phyloP scores from a whole-genome alignment of 1,140 invertebrate species.

The Drosophila simulans region DNA sequence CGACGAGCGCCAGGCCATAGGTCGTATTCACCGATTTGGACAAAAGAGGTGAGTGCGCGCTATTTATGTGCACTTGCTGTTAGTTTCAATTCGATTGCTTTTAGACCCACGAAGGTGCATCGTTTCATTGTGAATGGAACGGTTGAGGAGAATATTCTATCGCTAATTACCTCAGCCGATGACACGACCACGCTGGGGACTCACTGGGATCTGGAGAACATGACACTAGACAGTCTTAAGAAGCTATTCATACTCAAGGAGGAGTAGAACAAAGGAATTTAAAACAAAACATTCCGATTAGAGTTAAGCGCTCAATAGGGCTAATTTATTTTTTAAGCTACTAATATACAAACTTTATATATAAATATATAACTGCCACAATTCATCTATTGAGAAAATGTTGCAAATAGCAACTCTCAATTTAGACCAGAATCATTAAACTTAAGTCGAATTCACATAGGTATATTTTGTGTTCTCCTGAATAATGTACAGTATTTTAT shows the following conservation, averaged over 20 bases:
- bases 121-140: constrained; percentile 89
- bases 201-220: constrained; percentile 76
- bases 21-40: constrained; percentile 91
- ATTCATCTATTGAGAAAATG: no score
- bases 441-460: neutral
- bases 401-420: neutral
- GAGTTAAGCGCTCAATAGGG: neutral
- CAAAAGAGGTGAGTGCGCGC: constrained; percentile 87
- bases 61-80: neutral
- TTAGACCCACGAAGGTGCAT: constrained; percentile 88
- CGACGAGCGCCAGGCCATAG: constrained; percentile 91
- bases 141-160: constrained; percentile 89
- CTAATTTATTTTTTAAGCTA: neutral
- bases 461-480: constrained; percentile 8
- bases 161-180: constrained; percentile 67
- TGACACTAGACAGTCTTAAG: constrained; percentile 64
- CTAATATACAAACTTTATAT: neutral
- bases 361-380: constrained; percentile 2
- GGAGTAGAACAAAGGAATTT: neutral
- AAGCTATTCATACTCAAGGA: constrained; percentile 60
- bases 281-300: neutral
- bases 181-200: constrained; percentile 55
- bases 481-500: constrained; percentile 24
- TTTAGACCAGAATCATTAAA: neutral
- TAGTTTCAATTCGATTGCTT: neutral